Base-by-base conservation (phyloP, 1,140 invertebrate genomes). In the Drosophila lini region DNA sequence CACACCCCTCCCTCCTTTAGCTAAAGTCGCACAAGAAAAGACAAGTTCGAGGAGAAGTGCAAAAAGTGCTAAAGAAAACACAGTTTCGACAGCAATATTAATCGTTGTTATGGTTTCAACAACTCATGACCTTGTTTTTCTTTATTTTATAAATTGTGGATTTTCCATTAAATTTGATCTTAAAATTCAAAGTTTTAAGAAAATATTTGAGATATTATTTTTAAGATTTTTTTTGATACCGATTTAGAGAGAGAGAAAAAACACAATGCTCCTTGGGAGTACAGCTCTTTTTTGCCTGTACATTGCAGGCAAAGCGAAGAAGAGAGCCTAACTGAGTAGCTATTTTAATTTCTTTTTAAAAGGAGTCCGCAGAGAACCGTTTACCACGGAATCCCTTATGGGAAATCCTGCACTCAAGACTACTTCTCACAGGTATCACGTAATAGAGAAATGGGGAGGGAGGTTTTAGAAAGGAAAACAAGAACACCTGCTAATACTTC, bases 81-180 rank as follows among this genome's bases (percentile, higher is more conserved):
- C 15, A n/a, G n/a, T 40, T 41, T 60, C 25, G 55, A 60, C 36
- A 60, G 55, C 19, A 60, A n/a, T 60, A 60, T 59, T 59, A 59
- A 63, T 59, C 19, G 53, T 59, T 41, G 36, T 32, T 59, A 41
- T n/a, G 53, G 36, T 63, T 32, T 41, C 9, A 40, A 8, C n/a
- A 36, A 36, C n/a, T 28, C 32, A 36, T 13, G 50, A 57, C 31
- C 32, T 15, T 16, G 36, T 25, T 48, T 28, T 48, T 31, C n/a
- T 31, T 5, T n/a, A n/a, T 47, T 28, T 15, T 47, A 47, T 28
- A 15, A 25, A 28, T n/a, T 47, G 7, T 47, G 45, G 22, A 9
- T 47, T n/a, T 28, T 28, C 45, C 8, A n/a, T 47, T 47, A 5
- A 47, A 47, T 47, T 25, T 28, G 25, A 28, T 28, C 25, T 28